phyloP scores from a whole-genome alignment of 1,140 invertebrate genomes.

The Venturia canescens region DNA sequence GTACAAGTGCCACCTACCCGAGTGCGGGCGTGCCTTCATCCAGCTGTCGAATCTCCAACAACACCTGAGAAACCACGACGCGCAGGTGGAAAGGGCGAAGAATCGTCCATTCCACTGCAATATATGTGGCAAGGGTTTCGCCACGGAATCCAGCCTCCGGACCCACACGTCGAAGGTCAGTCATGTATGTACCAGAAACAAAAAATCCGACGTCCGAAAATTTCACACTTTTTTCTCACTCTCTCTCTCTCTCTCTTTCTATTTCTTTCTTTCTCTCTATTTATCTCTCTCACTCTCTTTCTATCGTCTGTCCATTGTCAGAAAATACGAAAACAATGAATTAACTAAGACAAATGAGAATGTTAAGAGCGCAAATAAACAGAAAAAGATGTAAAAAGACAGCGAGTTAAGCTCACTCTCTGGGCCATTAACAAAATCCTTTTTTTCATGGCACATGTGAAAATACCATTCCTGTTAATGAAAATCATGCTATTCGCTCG shows the following conservation, averaged over 20 bases:
- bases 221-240: conserved; percentile 32
- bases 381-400: not conserved
- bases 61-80: conserved; percentile 97
- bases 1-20: conserved; percentile 96
- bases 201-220: conserved; percentile 75
- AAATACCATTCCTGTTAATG: not conserved
- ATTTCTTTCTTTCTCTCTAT: conserved; percentile 47
- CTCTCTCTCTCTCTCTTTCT: conserved; percentile 40
- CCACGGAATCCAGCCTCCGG: conserved; percentile 95
- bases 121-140: conserved; percentile 97
- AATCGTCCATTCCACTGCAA: conserved; percentile 96
- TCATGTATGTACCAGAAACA: conserved; percentile 80
- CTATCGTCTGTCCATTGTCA: conserved; percentile 41
- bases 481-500: not conserved
- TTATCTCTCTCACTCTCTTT: conserved; percentile 42
- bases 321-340: conserved; percentile 44
- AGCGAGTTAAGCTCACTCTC: conserved; percentile 54
- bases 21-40: conserved; percentile 97
- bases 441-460: conserved; percentile 22
- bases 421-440: conserved; percentile 54
- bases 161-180: conserved; percentile 98
- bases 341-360: conserved; percentile 25
- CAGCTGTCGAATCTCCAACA: conserved; percentile 98
- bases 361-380: conserved; percentile 53
- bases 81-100: conserved; percentile 95